Evolutionary conservation across 2,888 invertebrate species (phyloP).

Genomic region (Gnatocerus cornutus): DNA sequence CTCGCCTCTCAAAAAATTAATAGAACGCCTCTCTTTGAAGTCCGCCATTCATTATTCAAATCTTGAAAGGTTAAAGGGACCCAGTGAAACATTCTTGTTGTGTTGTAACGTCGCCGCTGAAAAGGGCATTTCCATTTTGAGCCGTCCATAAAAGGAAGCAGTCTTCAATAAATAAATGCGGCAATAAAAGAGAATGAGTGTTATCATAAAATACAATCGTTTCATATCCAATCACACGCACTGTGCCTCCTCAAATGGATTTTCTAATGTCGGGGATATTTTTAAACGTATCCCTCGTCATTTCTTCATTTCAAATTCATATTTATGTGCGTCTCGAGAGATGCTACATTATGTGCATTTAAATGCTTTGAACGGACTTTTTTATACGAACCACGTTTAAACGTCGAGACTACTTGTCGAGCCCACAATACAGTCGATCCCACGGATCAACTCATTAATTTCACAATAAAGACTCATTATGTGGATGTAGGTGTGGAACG

Average conservation of each 20-base stretch:
- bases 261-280: neutral
- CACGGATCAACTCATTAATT: conserved; percentile 10
- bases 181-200: conserved; percentile 6
- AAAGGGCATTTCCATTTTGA: conserved; percentile 21
- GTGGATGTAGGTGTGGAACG: conserved; percentile 24
- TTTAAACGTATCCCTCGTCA: neutral
- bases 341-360: conserved; percentile 16
- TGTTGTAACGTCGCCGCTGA: neutral
- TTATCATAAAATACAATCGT: conserved; percentile 22
- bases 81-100: neutral
- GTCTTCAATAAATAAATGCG: conserved; percentile 10
- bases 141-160: conserved; percentile 3
- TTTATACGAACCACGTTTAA: neutral
- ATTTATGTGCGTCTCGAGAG: conserved; percentile 19
- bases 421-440: neutral
- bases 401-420: neutral
- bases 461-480: conserved; percentile 16
- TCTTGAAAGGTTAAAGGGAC: neutral
- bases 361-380: neutral
- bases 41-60: neutral
- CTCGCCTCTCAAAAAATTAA: conserved; percentile 7
- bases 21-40: neutral
- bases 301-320: conserved; percentile 4
- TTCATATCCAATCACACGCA: conserved; percentile 25
- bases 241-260: conserved; percentile 10